phyloP scores from a whole-genome alignment of 2,888 invertebrate species.

The Drosophila tanythrix region DNA sequence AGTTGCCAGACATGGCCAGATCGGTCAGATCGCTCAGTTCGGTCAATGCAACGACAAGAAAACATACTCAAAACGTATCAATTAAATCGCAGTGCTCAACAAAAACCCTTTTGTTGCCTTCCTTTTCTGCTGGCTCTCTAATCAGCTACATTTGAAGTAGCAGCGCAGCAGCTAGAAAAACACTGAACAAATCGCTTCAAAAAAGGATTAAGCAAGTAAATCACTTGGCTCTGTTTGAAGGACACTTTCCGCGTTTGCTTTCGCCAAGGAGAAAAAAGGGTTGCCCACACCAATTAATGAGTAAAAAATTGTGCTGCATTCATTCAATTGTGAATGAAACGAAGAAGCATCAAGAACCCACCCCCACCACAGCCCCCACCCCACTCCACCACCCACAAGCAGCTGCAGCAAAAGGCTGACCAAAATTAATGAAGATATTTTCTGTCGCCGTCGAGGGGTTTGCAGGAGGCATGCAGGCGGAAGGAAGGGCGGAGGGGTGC shows the following conservation, averaged over 20 bases:
- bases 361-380: not conserved
- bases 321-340: constrained; percentile 65
- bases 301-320: constrained; percentile 77
- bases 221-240: constrained; percentile 68
- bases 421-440: constrained; percentile 80
- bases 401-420: constrained; percentile 60
- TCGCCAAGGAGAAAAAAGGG: constrained; percentile 46
- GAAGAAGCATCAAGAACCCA: not conserved
- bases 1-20: constrained; percentile 59
- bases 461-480: constrained; percentile 5
- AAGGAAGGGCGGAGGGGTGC: not conserved
- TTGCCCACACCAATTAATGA: constrained; percentile 78
- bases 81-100: constrained; percentile 25
- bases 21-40: constrained; percentile 40
- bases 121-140: constrained; percentile 16
- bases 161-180: constrained; percentile 32
- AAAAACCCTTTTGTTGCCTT: not conserved
- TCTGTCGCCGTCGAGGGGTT: constrained; percentile 51
- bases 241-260: constrained; percentile 50
- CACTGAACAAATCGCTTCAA: constrained; percentile 59
- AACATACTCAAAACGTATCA: constrained; percentile 55
- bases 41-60: constrained; percentile 14
- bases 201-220: constrained; percentile 80
- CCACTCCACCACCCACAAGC: constrained; percentile 26
- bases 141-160: constrained; percentile 73